Conservation (phyloP, 2,797 vertebrate genomes). For the Leucoraja ocellata region DNA sequence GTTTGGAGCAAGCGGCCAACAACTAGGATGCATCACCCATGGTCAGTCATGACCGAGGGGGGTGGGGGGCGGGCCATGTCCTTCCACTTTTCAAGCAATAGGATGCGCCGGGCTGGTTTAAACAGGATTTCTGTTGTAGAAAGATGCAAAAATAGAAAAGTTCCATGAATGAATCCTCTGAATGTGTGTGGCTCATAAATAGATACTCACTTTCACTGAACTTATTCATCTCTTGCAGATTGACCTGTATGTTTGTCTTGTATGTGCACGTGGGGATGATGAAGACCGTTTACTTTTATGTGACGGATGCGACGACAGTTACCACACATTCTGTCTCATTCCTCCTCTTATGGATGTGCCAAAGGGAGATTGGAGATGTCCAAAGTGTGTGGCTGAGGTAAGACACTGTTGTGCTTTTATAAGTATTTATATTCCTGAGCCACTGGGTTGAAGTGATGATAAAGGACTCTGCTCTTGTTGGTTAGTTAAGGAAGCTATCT, state of each 20-base stretch:
- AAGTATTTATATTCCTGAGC: background rate
- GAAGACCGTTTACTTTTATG: slow-evolving; percentile 90
- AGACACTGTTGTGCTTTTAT: background rate
- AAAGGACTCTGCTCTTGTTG: background rate
- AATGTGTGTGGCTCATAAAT: background rate
- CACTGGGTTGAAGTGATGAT: background rate
- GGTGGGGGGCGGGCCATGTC: too few species aligned
- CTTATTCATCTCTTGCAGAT: slow-evolving; percentile 60
- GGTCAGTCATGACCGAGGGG: too few species aligned
- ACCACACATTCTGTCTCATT: slow-evolving; percentile 96
- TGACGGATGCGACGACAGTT: slow-evolving; percentile 96
- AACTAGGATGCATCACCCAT: too few species aligned
- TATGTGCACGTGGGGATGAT: slow-evolving; percentile 91
- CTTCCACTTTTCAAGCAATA: background rate
- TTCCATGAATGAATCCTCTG: background rate
- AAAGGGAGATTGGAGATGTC: slow-evolving; percentile 96
- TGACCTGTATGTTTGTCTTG: slow-evolving; percentile 91
- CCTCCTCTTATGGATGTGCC: slow-evolving; percentile 92
- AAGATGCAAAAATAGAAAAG: background rate
- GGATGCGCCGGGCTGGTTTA: background rate
- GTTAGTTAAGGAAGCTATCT: background rate
- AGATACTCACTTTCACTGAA: background rate
- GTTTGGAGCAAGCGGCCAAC: too few species aligned
- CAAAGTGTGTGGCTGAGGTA: slow-evolving; percentile 96
- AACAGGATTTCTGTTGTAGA: background rate